Evolutionary conservation across 2,888 invertebrate genomes (phyloP).

Genomic region (Acanthoscelides obtectus): DNA sequence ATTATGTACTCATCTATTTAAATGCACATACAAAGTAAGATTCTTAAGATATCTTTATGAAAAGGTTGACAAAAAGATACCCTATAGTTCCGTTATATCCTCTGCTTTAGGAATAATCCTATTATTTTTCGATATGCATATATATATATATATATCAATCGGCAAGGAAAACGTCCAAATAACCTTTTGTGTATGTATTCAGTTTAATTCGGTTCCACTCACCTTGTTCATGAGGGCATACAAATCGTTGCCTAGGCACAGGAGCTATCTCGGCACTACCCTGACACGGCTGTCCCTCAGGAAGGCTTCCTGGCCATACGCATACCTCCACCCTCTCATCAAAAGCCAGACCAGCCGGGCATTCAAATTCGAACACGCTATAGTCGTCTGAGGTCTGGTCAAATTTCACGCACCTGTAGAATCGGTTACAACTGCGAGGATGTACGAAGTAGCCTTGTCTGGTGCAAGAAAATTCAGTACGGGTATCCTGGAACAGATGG

Average conservation of each 20-base stretch:
- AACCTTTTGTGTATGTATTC: too few species aligned
- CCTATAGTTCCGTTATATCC: too few species aligned
- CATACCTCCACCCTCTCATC: constrained; percentile 73
- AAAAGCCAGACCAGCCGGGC: constrained; percentile 72
- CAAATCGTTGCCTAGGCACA: constrained; percentile 61
- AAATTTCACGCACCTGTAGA: constrained; percentile 78
- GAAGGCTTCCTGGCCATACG: constrained; percentile 73
- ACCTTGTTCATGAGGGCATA: constrained; percentile 63
- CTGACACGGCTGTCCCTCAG: constrained; percentile 67
- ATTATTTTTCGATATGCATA: too few species aligned
- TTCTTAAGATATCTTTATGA: too few species aligned
- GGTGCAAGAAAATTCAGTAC: constrained; percentile 70
- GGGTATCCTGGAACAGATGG: constrained; percentile 57
- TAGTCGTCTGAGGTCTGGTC: constrained; percentile 69
- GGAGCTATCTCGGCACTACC: constrained; percentile 77
- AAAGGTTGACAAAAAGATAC: too few species aligned
- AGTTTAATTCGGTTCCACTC: too few species aligned
- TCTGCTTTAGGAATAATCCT: too few species aligned
- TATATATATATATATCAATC: too few species aligned
- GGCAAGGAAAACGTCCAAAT: too few species aligned
- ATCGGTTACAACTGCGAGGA: constrained; percentile 70
- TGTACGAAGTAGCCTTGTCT: constrained; percentile 76
- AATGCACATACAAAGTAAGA: too few species aligned
- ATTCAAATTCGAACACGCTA: constrained; percentile 77
- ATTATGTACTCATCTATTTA: too few species aligned